Evolutionary conservation across 2,797 vertebrate genomes (phyloP), one percentile per base, ranked within the genome.

Genomic region (Darevskia nairensis): DNA sequence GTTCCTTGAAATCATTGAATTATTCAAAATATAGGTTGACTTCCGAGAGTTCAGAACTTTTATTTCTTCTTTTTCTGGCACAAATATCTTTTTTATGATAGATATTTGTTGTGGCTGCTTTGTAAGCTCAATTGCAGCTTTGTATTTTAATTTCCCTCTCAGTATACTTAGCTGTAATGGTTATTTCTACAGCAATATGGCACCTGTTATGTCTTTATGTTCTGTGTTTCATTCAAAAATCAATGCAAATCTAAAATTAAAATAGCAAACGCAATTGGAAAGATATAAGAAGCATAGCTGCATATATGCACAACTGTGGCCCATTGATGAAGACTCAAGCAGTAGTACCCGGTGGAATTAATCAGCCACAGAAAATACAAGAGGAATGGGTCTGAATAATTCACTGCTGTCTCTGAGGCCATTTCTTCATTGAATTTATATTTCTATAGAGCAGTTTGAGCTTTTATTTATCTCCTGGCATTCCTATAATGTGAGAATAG

Each of bases 361-460:
- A 89, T 92, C 35, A 90, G 1, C 19, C 86, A 78, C 64, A 80
- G 25, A 85, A 92, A 44, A 74, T 6, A 81, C 61, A 59, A 69
- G 72, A 90, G 77, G 9, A 76, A 84, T 75, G 8, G 82, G 21
- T 85, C 82, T 82, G 81, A 80, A 86, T 88, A 91, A 89, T 86
- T 82, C 27, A 89, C 3, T 76, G 1, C 2, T 81, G 6, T 89
- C 17, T 83, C 91, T 80, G 23, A 85, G 29, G 85, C 15, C 85
- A 50, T 88, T 89, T 85, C 21, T 66, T 85, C 55, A 66, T 64
- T 75, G 78, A 66, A 81, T 85, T 79, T 80, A 89, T 39, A 39
- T 29, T 86, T 39, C 76, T 3, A 80, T 5, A 82, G 3, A 11
- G 39, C 86, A 89, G 69, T 9, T 76, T 55, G 76, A 82, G 55